Evolutionary conservation across 1,140 invertebrate genomes (phyloP).

Genomic region (Phymastichus coffea): DNA sequence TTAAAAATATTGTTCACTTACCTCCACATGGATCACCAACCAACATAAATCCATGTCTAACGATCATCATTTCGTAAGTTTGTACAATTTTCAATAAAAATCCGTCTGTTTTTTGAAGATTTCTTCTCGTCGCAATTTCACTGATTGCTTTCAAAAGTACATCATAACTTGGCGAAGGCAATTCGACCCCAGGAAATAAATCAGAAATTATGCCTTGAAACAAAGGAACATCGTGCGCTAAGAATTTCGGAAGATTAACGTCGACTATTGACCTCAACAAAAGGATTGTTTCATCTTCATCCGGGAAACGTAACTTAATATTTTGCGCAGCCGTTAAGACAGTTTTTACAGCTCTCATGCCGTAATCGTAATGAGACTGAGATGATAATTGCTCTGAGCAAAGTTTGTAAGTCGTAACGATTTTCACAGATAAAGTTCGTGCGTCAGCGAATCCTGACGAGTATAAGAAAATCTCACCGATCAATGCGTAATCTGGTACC

Average conservation of each 20-base stretch:
- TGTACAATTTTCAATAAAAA: constrained; percentile 76
- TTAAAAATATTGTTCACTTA: neutral
- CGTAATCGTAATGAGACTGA: constrained; percentile 89
- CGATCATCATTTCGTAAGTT: constrained; percentile 84
- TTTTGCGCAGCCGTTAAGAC: constrained; percentile 84
- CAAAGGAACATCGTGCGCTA: constrained; percentile 83
- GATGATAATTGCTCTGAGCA: constrained; percentile 89
- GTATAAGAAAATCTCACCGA: constrained; percentile 88
- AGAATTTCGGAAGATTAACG: constrained; percentile 92
- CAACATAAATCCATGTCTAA: constrained; percentile 83
- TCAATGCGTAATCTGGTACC: constrained; percentile 91
- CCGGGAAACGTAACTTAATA: constrained; percentile 79
- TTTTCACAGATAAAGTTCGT: constrained; percentile 78
- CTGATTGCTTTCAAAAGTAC: constrained; percentile 62
- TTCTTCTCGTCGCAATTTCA: constrained; percentile 59
- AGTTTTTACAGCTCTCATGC: constrained; percentile 82
- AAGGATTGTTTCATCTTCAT: constrained; percentile 77
- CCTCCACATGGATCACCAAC: constrained; percentile 66
- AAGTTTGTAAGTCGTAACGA: constrained; percentile 84
- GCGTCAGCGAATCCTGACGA: constrained; percentile 86
- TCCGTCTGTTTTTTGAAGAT: constrained; percentile 71
- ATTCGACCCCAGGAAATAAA: constrained; percentile 78
- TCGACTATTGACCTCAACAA: constrained; percentile 84
- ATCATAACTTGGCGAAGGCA: constrained; percentile 75
- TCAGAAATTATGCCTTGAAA: constrained; percentile 91